A percentile compares a stretch with the other conserved stretches of the same genome.
phyloP scores from a whole-genome alignment of 2,113 vertebrate genomes.

The Hippolais icterina region DNA sequence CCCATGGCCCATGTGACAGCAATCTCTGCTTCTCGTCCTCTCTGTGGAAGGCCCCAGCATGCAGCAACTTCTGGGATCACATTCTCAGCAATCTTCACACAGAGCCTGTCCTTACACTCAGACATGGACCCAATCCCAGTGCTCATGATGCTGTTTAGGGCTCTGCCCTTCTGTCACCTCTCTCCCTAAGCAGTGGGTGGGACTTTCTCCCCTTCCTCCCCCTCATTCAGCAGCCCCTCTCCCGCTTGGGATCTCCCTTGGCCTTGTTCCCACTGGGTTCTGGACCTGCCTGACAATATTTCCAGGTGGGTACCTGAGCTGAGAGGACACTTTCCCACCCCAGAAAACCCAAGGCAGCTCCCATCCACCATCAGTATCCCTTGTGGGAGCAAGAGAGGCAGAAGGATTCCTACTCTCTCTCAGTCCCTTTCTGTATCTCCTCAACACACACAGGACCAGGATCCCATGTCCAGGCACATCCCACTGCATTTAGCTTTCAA shows the following conservation, averaged over 20 bases:
- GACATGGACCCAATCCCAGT: background rate
- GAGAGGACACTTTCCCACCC: background rate
- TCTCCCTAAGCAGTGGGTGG: background rate
- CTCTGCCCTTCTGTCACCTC: background rate
- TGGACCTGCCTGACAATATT: background rate
- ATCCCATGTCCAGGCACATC: background rate
- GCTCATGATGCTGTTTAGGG: background rate
- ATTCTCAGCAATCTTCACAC: fast-evolving
- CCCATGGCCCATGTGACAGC: background rate
- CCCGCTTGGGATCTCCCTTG: background rate
- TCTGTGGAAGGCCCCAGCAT: background rate
- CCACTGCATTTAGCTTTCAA: background rate
- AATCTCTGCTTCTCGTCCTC: background rate
- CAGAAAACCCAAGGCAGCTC: background rate
- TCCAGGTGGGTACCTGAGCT: background rate
- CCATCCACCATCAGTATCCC: background rate
- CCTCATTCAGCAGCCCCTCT: background rate
- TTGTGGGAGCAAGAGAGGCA: fast-evolving
- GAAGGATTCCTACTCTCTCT: background rate
- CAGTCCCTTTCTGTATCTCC: background rate
- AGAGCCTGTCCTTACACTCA: background rate
- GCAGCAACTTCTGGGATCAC: fast-evolving
- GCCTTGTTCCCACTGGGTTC: background rate
- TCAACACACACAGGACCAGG: background rate
- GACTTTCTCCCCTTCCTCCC: background rate